A percentile compares a stretch with the other conserved stretches of the same genome.
These are phyloP conservation scores for Tragelaphus strepsiceros DNA, from an alignment of 2,113 vertebrate species.

Conservation along the genomic window DNA sequence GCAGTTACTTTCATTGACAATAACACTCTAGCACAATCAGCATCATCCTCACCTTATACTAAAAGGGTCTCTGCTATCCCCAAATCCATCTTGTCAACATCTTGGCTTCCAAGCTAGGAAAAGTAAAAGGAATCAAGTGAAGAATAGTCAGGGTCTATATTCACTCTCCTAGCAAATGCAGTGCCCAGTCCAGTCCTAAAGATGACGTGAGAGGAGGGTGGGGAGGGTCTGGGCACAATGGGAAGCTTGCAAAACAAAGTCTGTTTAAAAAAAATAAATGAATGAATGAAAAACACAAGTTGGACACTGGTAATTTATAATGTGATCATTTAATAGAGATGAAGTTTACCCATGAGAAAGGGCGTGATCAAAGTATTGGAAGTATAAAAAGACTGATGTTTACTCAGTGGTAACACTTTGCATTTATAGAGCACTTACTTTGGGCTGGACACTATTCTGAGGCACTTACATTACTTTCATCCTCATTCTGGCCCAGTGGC, in stretches of 20 bases:
- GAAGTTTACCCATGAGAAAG: not conserved
- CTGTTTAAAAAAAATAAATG: not conserved
- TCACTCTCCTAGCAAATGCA: not conserved
- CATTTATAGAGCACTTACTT: not conserved
- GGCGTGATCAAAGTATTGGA: not conserved
- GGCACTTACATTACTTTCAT: not conserved
- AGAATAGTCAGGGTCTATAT: not conserved
- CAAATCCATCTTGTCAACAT: not conserved
- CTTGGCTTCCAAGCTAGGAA: not conserved
- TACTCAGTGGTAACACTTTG: not conserved
- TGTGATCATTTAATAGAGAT: not conserved
- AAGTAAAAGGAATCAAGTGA: not conserved
- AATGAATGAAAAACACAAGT: not conserved
- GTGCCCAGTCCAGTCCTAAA: not conserved
- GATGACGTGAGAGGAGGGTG: not conserved
- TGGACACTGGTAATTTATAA: not conserved
- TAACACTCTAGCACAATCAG: not conserved
- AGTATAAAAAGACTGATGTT: not conserved
- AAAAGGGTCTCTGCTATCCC: constrained; percentile 12
- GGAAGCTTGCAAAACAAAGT: not conserved
- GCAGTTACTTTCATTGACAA: not conserved
- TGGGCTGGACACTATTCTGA: not conserved
- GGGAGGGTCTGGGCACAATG: not conserved
- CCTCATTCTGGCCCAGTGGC: not conserved
- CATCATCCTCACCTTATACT: not conserved